Base-by-base conservation (phyloP, 2,888 invertebrate genomes). In the Diarsia brunnea region DNA sequence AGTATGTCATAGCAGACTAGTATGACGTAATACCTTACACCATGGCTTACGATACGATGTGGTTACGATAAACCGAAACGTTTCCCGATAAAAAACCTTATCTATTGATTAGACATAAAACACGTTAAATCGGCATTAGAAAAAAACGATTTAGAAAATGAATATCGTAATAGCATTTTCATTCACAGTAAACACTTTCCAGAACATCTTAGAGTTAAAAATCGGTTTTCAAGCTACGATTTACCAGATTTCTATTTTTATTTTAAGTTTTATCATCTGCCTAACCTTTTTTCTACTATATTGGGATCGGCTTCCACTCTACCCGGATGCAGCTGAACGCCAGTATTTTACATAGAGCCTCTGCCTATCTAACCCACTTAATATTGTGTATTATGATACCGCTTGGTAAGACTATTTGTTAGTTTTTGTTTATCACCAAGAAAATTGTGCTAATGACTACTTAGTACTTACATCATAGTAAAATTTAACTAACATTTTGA, bases 21-120 rank as follows among this genome's bases (percentile, higher is more conserved):
- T 53, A 38, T 63, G 7, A 14, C 3, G 67, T 67, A 61, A 61
- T 61, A n/a, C n/a, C n/a, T n/a, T n/a, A 7, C 49, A n/a, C 47
- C 38, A 74, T 66, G 11, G 49, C n/a, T n/a, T n/a, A n/a, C n/a
- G 14, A 49, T n/a, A 58, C 27, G 24, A 43, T 66, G 58, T 71
- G 68, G 21, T 61, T 79, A 31, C 38, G 69, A 66, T 81, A 71
- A 71, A 66, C 16, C 55, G 21, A 31, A 53, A 31, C 21, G 27
- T 64, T 47, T 63, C 3, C 24, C 16, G 58, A 79, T 83, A 73
- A 75, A 55, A 72, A 61, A 14, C 38, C 61, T 84, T 84, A 84
- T 84, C 84, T 74, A 72, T 66, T 81, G 69, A 81, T 82, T 74
- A 24, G 61, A 73, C 73, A 79, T 63, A 55, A 69, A 64, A 63